phyloP scores from a whole-genome alignment of 2,888 invertebrate genomes.

The Apocheima hispidaria region DNA sequence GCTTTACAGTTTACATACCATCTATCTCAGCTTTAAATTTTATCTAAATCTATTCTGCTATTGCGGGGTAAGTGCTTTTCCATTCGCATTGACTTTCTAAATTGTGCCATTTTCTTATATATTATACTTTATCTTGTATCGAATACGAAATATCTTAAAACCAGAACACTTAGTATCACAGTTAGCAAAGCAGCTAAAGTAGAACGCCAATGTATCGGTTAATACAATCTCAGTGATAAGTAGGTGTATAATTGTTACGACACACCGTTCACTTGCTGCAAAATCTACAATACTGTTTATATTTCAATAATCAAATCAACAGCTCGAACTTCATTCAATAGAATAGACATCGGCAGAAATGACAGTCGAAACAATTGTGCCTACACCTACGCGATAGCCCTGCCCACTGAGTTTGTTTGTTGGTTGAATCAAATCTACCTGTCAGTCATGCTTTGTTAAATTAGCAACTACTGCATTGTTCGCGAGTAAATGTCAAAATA shows the following conservation, averaged over 20 bases:
- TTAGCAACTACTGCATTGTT: constrained; percentile 18
- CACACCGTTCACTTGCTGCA: constrained; percentile 38
- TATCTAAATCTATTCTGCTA: background rate
- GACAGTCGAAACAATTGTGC: constrained; percentile 42
- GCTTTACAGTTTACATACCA: too few relatives aligned
- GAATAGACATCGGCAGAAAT: constrained; percentile 43
- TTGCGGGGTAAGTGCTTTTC: background rate
- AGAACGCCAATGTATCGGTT: constrained; percentile 16
- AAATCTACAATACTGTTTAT: constrained; percentile 38
- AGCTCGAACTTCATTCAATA: constrained; percentile 27
- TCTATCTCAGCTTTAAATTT: background rate
- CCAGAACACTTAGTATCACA: constrained; percentile 3
- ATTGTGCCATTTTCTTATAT: too few relatives aligned
- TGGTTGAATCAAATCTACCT: constrained; percentile 37
- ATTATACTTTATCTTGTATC: background rate
- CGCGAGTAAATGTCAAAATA: constrained; percentile 18
- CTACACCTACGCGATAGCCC: constrained; percentile 37
- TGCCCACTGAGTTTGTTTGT: constrained; percentile 35
- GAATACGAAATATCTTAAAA: background rate
- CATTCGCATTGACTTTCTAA: background rate
- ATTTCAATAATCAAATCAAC: constrained; percentile 36
- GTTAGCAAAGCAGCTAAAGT: constrained; percentile 5
- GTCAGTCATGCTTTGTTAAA: constrained; percentile 24
- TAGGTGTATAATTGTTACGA: constrained; percentile 36
- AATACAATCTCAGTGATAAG: constrained; percentile 30